These are phyloP conservation scores for Morone chrysops DNA, from an alignment of 2,113 vertebrate genomes.

Conservation along the genomic window DNA sequence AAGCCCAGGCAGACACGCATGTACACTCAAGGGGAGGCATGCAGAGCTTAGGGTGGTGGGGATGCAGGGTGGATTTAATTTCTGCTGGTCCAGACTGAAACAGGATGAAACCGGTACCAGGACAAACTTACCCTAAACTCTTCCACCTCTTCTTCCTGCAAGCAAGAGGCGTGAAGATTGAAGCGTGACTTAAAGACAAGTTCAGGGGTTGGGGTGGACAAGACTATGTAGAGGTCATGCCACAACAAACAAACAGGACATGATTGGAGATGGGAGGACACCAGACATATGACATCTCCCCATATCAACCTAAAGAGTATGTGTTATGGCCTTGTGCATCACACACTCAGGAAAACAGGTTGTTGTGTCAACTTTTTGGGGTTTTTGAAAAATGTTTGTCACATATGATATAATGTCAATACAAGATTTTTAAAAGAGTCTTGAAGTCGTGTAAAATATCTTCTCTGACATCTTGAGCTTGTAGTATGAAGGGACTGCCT, in stretches of 20 bases:
- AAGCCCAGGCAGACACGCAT: slow-evolving; percentile 58
- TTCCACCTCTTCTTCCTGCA: slow-evolving; percentile 99
- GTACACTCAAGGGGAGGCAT: slow-evolving; percentile 50
- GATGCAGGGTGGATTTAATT: slow-evolving; percentile 55
- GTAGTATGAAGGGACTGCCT: slow-evolving; percentile 55
- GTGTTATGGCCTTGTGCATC: slow-evolving; percentile 14
- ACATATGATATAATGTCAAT: background rate
- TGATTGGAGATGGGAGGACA: slow-evolving; percentile 70
- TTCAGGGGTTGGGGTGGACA: slow-evolving; percentile 83
- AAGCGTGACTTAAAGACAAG: slow-evolving; percentile 91
- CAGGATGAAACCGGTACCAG: slow-evolving; percentile 66
- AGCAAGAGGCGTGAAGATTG: slow-evolving; percentile 97
- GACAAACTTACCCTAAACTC: slow-evolving; percentile 98
- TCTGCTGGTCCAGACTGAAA: slow-evolving; percentile 49
- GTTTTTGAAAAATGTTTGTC: background rate
- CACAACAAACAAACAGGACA: slow-evolving; percentile 71
- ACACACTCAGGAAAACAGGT: background rate
- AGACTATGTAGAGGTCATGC: slow-evolving; percentile 75
- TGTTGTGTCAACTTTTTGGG: background rate
- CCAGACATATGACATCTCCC: slow-evolving; percentile 71
- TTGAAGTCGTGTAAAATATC: background rate
- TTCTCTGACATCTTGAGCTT: slow-evolving; percentile 8
- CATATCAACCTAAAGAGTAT: slow-evolving; percentile 45
- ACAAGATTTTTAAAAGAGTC: background rate
- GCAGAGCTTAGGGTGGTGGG: slow-evolving; percentile 64